phyloP scores from a whole-genome alignment of 2,888 invertebrate genomes.

The Rhagonycha lutea region DNA sequence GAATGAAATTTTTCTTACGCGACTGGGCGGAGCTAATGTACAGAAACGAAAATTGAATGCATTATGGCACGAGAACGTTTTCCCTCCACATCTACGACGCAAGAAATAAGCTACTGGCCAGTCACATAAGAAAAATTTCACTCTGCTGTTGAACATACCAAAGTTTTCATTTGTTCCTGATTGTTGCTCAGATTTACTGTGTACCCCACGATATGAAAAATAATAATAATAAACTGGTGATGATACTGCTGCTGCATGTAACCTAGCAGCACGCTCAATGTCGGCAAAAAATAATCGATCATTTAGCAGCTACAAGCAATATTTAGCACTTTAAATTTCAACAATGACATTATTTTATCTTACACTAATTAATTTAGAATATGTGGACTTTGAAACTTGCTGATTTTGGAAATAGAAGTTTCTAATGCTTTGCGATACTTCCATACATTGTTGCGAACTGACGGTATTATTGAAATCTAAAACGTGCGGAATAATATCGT shows the following conservation, averaged over 20 bases:
- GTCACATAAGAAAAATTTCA: too few relatives aligned
- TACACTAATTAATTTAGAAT: constrained; percentile 42
- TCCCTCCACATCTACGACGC: too few relatives aligned
- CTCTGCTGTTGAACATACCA: constrained; percentile 56
- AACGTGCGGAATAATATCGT: constrained; percentile 48
- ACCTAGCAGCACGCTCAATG: constrained; percentile 62
- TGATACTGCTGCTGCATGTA: constrained; percentile 61
- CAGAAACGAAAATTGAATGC: too few relatives aligned
- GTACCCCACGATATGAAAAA: constrained; percentile 64
- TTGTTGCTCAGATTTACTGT: constrained; percentile 62
- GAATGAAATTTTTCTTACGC: too few relatives aligned
- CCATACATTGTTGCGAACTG: constrained; percentile 31
- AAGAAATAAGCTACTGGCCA: too few relatives aligned
- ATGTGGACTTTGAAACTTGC: constrained; percentile 42
- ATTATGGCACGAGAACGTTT: too few relatives aligned
- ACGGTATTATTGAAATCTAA: constrained; percentile 52
- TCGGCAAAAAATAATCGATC: constrained; percentile 68
- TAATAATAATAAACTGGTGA: constrained; percentile 69
- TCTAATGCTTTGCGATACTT: constrained; percentile 45
- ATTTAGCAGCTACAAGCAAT: constrained; percentile 59
- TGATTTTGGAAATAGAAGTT: constrained; percentile 47
- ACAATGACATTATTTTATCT: background rate
- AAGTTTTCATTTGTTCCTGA: constrained; percentile 60
- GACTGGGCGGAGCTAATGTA: too few relatives aligned
- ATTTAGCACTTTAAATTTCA: background rate